Evolutionary conservation across 37 sponge, comb jelly and placozoan genomes (phyloP).

Genomic region (Geodia barretti): DNA sequence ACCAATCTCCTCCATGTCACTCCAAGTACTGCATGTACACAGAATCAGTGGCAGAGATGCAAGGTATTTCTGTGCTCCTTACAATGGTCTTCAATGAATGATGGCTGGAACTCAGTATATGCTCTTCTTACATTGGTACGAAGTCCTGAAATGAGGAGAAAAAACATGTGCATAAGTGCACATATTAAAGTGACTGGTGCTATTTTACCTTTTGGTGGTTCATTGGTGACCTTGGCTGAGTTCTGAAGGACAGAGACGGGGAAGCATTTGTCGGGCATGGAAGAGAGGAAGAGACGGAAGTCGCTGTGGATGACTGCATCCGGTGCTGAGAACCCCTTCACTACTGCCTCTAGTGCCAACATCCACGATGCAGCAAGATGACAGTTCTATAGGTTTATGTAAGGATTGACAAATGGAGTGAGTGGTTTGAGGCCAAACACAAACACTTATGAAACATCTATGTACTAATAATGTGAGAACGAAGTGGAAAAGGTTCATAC

Average conservation of each 20-base stretch:
- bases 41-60: too few species aligned
- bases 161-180: too few species aligned
- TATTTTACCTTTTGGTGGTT: slow-evolving; percentile 94
- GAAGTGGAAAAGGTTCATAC: not conserved
- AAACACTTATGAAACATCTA: not conserved
- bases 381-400: slow-evolving; percentile 76
- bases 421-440: not conserved
- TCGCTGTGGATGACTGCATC: slow-evolving; percentile 85
- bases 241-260: slow-evolving; percentile 98
- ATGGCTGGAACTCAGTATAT: slow-evolving; percentile 84
- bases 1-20: too few species aligned
- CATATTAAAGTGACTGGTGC: too few species aligned
- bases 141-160: slow-evolving; percentile 52
- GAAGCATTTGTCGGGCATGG: slow-evolving; percentile 94
- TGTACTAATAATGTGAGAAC: not conserved
- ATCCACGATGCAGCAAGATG: slow-evolving; percentile 99
- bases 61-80: too few species aligned
- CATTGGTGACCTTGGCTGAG: slow-evolving; percentile 98
- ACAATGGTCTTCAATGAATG: slow-evolving; percentile 94
- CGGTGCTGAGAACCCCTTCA: slow-evolving; percentile 83
- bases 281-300: slow-evolving; percentile 95
- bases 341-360: slow-evolving; percentile 91
- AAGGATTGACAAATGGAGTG: not conserved
- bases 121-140: slow-evolving; percentile 92
- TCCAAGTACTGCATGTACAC: too few species aligned